These are phyloP conservation scores for Paramisgurnus dabryanus DNA, from an alignment of 2,113 vertebrate species.

Conservation along the genomic window DNA sequence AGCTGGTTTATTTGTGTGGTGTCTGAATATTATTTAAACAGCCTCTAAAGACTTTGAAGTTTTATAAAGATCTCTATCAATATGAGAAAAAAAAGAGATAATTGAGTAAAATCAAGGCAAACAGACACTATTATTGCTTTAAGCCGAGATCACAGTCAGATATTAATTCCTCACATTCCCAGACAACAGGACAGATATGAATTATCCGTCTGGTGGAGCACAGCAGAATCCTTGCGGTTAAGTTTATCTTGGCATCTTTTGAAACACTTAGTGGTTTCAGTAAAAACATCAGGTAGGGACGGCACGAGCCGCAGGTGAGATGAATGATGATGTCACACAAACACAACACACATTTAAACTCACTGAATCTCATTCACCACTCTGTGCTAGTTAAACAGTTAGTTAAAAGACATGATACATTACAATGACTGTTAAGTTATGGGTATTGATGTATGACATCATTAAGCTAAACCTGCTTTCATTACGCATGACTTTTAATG, in stretches of 20 bases:
- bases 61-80: not conserved
- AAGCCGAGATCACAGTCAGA: not conserved
- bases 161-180: constrained; percentile 32
- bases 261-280: not conserved
- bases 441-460: no score
- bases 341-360: no score
- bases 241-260: constrained; percentile 1
- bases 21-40: not conserved
- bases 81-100: not conserved
- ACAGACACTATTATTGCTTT: constrained; percentile 3
- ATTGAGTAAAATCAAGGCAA: not conserved
- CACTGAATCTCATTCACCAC: no score
- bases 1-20: no score
- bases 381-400: no score
- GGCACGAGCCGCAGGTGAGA: not conserved
- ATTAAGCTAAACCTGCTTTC: no score
- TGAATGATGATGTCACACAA: not conserved
- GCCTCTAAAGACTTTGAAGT: not conserved
- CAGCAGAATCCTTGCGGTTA: not conserved
- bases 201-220: constrained; percentile 18
- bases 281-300: not conserved
- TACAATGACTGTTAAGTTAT: no score
- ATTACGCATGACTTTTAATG: no score
- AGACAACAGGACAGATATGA: constrained; percentile 29
- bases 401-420: no score